phyloP scores from a whole-genome alignment of 2,113 vertebrate species.

The Amblyopsis rosae region DNA sequence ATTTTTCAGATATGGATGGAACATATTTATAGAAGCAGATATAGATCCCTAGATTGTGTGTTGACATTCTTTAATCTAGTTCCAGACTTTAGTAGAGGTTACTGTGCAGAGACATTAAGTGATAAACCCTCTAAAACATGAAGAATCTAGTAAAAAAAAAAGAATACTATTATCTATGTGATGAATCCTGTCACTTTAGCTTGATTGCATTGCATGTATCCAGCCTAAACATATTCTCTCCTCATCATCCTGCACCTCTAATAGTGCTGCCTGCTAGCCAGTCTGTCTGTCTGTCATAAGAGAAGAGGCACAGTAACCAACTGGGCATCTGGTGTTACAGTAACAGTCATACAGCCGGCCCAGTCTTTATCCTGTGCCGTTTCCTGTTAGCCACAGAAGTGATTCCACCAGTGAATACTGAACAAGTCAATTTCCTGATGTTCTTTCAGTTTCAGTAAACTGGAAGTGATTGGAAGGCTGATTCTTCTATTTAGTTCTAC shows the following conservation, averaged over 20 bases:
- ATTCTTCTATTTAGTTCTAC: no score
- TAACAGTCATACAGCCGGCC: constrained; percentile 24
- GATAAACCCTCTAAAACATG: neutral
- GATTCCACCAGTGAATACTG: no score
- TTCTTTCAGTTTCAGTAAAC: no score
- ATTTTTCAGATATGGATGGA: no score
- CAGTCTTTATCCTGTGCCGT: constrained; percentile 6
- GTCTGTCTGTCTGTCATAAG: constrained; percentile 15
- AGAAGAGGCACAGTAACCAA: constrained; percentile 47
- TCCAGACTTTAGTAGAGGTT: constrained; percentile 7
- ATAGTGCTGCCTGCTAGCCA: neutral
- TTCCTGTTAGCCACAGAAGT: constrained; percentile 6
- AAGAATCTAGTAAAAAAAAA: no score
- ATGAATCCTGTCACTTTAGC: no score
- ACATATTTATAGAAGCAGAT: neutral
- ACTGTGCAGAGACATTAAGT: neutral
- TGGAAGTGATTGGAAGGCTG: no score
- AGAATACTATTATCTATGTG: no score
- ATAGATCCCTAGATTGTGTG: neutral
- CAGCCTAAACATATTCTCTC: constrained; percentile 1
- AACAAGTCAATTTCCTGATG: no score
- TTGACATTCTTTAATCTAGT: neutral
- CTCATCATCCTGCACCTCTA: neutral
- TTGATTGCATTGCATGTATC: neutral
- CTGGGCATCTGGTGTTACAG: constrained; percentile 51